Evolutionary conservation across 2,797 vertebrate genomes (phyloP).

Genomic region (Vireo griseus): DNA sequence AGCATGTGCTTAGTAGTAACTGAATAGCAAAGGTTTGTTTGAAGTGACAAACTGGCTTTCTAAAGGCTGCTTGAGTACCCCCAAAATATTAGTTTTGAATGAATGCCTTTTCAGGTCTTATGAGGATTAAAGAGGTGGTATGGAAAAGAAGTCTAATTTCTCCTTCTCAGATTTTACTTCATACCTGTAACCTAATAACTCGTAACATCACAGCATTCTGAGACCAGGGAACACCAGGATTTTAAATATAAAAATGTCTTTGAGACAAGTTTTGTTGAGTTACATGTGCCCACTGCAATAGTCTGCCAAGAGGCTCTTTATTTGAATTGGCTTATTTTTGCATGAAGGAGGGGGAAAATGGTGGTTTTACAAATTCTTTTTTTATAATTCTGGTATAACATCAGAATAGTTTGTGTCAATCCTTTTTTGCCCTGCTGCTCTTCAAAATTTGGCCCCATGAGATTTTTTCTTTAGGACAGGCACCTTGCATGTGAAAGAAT

Average conservation of each 20-base stretch:
- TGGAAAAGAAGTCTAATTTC: not conserved
- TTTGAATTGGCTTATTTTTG: not conserved
- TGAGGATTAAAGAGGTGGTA: not conserved
- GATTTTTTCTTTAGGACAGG: not conserved
- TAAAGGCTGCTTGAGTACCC: not conserved
- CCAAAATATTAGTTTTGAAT: not conserved
- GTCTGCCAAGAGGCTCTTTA: not conserved
- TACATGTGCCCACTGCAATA: not conserved
- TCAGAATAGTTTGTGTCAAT: not conserved
- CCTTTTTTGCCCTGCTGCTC: not conserved
- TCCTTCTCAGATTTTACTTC: not conserved
- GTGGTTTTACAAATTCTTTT: fast-evolving
- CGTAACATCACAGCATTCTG: not conserved
- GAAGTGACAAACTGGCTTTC: not conserved
- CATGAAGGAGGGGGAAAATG: fast-evolving
- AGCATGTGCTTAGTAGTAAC: fast-evolving
- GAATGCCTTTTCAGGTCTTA: fast-evolving
- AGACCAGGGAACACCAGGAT: fast-evolving
- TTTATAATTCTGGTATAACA: fast-evolving
- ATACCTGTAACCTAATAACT: not conserved
- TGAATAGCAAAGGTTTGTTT: not conserved
- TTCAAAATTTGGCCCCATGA: not conserved
- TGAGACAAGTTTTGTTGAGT: not conserved
- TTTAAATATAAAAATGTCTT: not conserved
- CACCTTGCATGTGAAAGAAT: not conserved